Conservation (phyloP, 2,797 vertebrate species). For the Cetoscarus ocellatus region DNA sequence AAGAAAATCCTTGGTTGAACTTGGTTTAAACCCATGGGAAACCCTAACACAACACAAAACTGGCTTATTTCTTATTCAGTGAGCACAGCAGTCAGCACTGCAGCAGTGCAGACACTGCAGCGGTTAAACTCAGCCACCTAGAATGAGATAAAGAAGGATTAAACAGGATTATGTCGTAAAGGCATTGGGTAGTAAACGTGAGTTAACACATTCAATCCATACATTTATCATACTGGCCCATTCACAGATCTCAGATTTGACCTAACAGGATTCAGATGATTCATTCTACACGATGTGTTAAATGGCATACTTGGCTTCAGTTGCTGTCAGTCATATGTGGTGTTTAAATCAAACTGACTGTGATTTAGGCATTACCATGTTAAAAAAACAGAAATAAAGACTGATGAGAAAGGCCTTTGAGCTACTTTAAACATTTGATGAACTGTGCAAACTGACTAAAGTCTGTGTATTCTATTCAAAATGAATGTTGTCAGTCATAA, state of each 20-base stretch:
- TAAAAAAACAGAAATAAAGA: conserved; percentile 7
- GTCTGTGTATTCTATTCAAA: background rate
- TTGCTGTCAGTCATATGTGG: conserved; percentile 41
- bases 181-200: conserved; percentile 40
- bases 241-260: conserved; percentile 38
- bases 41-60: conserved; percentile 11
- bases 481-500: conserved; percentile 2
- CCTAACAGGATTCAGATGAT: conserved; percentile 34
- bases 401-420: conserved; percentile 3
- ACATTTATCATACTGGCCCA: conserved; percentile 35
- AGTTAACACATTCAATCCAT: conserved; percentile 60
- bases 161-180: conserved; percentile 71
- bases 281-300: conserved; percentile 30
- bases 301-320: conserved; percentile 34
- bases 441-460: conserved; percentile 18
- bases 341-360: conserved; percentile 40
- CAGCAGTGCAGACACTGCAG: conserved; percentile 37
- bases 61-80: conserved; percentile 51
- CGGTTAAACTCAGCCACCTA: conserved; percentile 36
- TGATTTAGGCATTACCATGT: conserved; percentile 15
- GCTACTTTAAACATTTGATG: conserved; percentile 27
- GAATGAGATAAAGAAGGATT: conserved; percentile 68
- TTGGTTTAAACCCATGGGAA: conserved; percentile 8
- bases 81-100: conserved; percentile 32
- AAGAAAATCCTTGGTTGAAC: conserved; percentile 2